Conservation (phyloP, 1,140 invertebrate genomes). For the Megathymus violae region DNA sequence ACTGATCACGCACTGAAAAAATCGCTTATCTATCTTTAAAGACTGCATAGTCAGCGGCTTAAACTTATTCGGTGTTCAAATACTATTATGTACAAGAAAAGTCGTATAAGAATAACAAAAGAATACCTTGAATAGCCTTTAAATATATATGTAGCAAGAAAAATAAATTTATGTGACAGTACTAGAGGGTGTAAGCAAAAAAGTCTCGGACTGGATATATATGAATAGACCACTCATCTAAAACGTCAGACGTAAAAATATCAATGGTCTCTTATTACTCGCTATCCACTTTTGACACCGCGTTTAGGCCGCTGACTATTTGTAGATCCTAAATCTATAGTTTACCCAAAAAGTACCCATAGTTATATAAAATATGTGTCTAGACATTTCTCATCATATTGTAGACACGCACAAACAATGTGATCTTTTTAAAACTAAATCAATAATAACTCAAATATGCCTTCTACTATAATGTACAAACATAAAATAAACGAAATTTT, state of each 20-base stretch:
- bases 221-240: too few species aligned
- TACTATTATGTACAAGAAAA: background rate
- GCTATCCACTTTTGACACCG: too few species aligned
- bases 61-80: background rate
- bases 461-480: constrained; percentile 60
- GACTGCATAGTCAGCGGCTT: background rate
- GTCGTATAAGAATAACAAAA: too few species aligned
- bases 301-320: constrained; percentile 1
- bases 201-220: too few species aligned
- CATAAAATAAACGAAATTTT: constrained; percentile 28
- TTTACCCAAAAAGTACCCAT: too few species aligned
- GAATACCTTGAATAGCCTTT: too few species aligned
- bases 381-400: constrained; percentile 41
- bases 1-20: constrained; percentile 40
- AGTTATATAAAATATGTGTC: constrained; percentile 20
- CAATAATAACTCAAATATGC: constrained; percentile 53
- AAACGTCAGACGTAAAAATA: too few species aligned
- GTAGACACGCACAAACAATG: constrained; percentile 74
- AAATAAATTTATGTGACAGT: too few species aligned
- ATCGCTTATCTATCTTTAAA: constrained; percentile 25
- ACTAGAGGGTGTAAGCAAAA: too few species aligned
- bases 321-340: too few species aligned
- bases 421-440: constrained; percentile 51
- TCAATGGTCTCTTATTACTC: too few species aligned
- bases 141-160: too few species aligned